Evolutionary conservation across 1,140 invertebrate species (phyloP).

Genomic region (Pachypeltis micranthus): DNA sequence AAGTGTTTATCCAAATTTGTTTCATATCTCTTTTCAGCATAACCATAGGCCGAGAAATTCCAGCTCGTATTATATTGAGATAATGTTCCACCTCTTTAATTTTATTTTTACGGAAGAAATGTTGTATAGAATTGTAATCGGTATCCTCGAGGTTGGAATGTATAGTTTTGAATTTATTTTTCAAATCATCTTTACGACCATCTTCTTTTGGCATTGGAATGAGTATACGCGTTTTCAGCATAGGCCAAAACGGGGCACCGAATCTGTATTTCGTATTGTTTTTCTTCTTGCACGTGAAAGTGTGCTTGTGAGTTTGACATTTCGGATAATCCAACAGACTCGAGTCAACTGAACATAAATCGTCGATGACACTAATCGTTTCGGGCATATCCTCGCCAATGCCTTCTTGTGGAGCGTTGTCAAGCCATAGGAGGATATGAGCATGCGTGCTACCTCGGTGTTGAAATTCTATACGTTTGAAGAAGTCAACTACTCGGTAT

Average conservation of each 20-base stretch:
- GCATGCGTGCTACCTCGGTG: background rate
- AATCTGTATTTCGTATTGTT: constrained; percentile 32
- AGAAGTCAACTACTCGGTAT: constrained; percentile 1
- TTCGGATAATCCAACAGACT: background rate
- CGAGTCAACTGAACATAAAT: background rate
- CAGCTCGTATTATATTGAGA: constrained; percentile 32
- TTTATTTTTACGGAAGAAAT: background rate
- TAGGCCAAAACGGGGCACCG: constrained; percentile 25
- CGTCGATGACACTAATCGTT: background rate
- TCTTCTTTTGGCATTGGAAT: constrained; percentile 30
- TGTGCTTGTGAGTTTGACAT: constrained; percentile 32
- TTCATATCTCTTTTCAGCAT: constrained; percentile 30
- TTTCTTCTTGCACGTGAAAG: constrained; percentile 32
- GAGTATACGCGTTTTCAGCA: constrained; percentile 27
- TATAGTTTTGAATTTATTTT: constrained; percentile 30
- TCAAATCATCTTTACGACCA: constrained; percentile 26
- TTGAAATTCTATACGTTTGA: constrained; percentile 4
- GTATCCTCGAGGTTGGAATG: constrained; percentile 24
- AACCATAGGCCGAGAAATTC: constrained; percentile 28
- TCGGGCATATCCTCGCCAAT: background rate
- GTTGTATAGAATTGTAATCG: background rate
- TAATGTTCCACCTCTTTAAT: constrained; percentile 20
- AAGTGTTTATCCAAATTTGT: constrained; percentile 31
- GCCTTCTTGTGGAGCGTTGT: background rate
- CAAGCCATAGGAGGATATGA: background rate